A percentile compares a stretch with the other conserved stretches of the same genome.
Evolutionary conservation across 1,140 invertebrate genomes (phyloP).

Genomic region (Choristoneura fumiferana): DNA sequence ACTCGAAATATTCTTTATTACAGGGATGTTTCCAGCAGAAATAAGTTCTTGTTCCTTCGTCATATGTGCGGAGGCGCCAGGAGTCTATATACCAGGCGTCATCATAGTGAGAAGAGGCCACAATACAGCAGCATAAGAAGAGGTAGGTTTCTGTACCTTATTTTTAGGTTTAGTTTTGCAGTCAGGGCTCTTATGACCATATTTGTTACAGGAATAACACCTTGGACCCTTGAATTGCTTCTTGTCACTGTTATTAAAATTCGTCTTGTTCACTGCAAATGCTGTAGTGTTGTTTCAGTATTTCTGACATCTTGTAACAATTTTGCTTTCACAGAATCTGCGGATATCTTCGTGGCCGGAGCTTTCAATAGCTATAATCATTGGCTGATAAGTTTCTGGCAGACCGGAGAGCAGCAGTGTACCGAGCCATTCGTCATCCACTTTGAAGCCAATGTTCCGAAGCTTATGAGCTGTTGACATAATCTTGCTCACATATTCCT

Average conservation of each 20-base stretch:
- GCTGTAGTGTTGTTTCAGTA: slow-evolving; percentile 20
- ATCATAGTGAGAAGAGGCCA: slow-evolving; percentile 22
- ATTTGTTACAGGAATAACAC: slow-evolving; percentile 33
- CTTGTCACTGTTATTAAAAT: slow-evolving; percentile 21
- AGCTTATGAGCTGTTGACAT: slow-evolving; percentile 44
- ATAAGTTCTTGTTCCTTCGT: slow-evolving; percentile 24
- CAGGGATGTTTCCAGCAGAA: slow-evolving; percentile 18
- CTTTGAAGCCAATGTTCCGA: slow-evolving; percentile 32
- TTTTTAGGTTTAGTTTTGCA: slow-evolving; percentile 31
- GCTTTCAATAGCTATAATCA: slow-evolving; percentile 32
- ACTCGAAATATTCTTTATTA: slow-evolving; percentile 29
- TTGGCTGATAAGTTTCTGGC: slow-evolving; percentile 39
- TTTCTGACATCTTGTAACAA: slow-evolving; percentile 28
- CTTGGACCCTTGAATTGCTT: slow-evolving; percentile 33
- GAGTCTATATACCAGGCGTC: slow-evolving; percentile 35
- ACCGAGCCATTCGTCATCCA: slow-evolving; percentile 33
- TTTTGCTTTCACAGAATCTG: slow-evolving; percentile 2
- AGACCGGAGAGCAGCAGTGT: slow-evolving; percentile 38
- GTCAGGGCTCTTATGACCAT: slow-evolving; percentile 36
- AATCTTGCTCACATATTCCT: slow-evolving; percentile 40
- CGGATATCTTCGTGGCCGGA: slow-evolving; percentile 27
- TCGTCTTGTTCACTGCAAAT: slow-evolving; percentile 27
- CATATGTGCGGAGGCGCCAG: slow-evolving; percentile 31
- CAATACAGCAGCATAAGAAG: slow-evolving; percentile 36
- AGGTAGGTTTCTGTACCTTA: slow-evolving; percentile 8